These are phyloP conservation scores for Tribolium castaneum DNA, from an alignment of 1,140 invertebrate genomes.

Conservation along the genomic window DNA sequence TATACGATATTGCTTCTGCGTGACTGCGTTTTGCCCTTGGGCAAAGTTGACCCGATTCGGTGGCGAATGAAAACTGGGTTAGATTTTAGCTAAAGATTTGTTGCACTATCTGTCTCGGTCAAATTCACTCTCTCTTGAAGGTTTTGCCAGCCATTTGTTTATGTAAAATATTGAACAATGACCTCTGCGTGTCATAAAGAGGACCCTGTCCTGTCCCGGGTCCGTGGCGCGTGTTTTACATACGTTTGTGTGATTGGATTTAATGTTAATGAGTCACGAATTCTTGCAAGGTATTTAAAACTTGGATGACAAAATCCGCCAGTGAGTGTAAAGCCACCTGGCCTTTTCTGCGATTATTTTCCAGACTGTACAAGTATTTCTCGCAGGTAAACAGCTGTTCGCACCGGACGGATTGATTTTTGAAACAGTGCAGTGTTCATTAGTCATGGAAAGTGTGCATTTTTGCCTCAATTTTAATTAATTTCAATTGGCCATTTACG, in stretches of 20 bases:
- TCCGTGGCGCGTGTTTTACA: not conserved
- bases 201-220: not conserved
- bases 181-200: constrained; percentile 7
- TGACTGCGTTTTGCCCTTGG: constrained; percentile 2
- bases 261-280: not conserved
- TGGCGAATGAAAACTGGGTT: constrained; percentile 13
- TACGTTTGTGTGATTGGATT: not conserved
- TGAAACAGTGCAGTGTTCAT: not conserved
- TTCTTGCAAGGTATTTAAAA: not conserved
- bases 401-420: not conserved
- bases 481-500: constrained; percentile 6
- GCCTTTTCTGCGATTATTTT: not conserved
- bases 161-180: constrained; percentile 6
- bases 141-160: not conserved
- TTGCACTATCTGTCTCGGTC: not conserved
- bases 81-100: constrained; percentile 7
- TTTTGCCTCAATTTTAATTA: constrained; percentile 2
- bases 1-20: not conserved
- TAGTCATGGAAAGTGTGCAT: not conserved
- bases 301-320: not conserved
- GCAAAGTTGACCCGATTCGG: constrained; percentile 1
- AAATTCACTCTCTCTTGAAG: constrained; percentile 4
- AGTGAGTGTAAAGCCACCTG: not conserved
- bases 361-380: not conserved
- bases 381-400: constrained; percentile 2